Evolutionary conservation across 1,140 invertebrate genomes (phyloP).

Genomic region (Papilio helenus): DNA sequence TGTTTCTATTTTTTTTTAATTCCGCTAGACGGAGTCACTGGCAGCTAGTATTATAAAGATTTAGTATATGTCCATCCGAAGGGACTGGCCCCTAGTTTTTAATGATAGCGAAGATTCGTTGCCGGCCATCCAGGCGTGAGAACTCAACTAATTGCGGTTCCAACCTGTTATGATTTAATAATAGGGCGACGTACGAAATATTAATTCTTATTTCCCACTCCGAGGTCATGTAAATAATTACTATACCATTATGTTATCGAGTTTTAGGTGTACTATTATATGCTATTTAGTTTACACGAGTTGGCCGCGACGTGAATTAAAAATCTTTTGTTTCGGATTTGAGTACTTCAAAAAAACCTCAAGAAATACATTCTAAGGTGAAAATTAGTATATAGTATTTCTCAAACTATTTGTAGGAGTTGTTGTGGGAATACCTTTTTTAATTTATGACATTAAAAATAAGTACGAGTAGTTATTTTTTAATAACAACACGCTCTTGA

Average conservation of each 20-base stretch:
- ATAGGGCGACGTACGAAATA: constrained; percentile 64
- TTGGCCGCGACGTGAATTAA: not conserved
- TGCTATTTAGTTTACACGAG: constrained; percentile 48
- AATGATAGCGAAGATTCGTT: constrained; percentile 1
- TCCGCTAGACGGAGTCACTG: too few species aligned
- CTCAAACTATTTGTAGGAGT: too few species aligned
- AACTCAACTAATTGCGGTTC: constrained; percentile 57
- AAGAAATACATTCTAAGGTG: too few species aligned
- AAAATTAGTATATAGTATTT: too few species aligned
- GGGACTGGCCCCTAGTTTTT: not conserved
- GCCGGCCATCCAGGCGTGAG: constrained; percentile 38
- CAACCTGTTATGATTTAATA: constrained; percentile 64
- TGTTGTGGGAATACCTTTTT: too few species aligned
- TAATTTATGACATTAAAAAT: not conserved
- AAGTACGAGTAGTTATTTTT: not conserved
- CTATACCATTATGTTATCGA: constrained; percentile 58
- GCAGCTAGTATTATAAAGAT: not conserved
- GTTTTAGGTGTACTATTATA: constrained; percentile 46
- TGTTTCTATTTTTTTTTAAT: too few species aligned
- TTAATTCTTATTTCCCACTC: constrained; percentile 59
- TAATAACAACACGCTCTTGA: constrained; percentile 61
- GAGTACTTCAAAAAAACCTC: too few species aligned
- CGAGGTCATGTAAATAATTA: constrained; percentile 57
- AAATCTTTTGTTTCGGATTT: not conserved
- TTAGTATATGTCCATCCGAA: not conserved